These are phyloP conservation scores for Sarcophaga caerulescens DNA, from an alignment of 2,888 invertebrate species.

Conservation along the genomic window DNA sequence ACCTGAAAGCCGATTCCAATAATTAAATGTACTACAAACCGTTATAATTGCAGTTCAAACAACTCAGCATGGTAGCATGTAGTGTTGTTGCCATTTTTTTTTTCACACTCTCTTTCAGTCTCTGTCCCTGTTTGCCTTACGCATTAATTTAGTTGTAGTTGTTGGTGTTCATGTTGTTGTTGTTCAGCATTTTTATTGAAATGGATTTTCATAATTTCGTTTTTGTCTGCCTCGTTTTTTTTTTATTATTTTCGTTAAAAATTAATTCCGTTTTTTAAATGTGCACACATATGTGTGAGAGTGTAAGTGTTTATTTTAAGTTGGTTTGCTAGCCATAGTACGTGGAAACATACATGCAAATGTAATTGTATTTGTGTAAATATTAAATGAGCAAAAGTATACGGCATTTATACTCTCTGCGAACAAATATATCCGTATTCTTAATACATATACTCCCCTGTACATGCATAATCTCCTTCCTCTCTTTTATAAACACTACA, in stretches of 20 bases:
- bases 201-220: not conserved
- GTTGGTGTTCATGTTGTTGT: not conserved
- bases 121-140: not conserved
- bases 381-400: too few species aligned
- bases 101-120: not conserved
- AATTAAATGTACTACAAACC: constrained; percentile 59
- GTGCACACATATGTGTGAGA: not conserved
- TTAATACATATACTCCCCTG: not conserved
- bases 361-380: too few species aligned
- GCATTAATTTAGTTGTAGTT: not conserved
- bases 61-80: constrained; percentile 22
- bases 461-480: not conserved
- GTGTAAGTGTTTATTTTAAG: too few species aligned
- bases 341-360: too few species aligned
- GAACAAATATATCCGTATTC: constrained; percentile 17
- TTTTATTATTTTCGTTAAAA: constrained; percentile 18
- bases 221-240: not conserved
- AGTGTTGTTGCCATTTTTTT: not conserved
- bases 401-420: not conserved
- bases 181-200: not conserved
- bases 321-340: too few species aligned
- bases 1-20: constrained; percentile 63
- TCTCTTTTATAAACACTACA: too few species aligned
- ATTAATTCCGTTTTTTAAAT: constrained; percentile 10
- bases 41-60: constrained; percentile 59